Conservation (phyloP, 2,888 invertebrate species). For the Patella depressa region DNA sequence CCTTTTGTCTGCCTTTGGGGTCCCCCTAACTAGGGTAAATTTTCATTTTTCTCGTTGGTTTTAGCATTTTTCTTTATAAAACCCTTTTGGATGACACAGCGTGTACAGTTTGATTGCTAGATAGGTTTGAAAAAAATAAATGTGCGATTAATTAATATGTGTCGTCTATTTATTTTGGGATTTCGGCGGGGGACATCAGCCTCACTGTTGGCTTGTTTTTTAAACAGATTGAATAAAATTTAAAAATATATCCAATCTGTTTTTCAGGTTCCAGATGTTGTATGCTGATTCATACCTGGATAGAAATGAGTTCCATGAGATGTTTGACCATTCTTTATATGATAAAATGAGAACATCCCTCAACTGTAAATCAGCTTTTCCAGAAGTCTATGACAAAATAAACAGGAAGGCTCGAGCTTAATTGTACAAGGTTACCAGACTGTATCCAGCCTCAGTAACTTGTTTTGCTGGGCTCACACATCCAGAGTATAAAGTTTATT, state of each 20-base stretch:
- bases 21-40: too few species aligned
- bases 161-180: too few species aligned
- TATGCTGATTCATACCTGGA: constrained; percentile 87
- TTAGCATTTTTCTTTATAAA: too few species aligned
- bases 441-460: background rate
- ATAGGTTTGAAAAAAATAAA: too few species aligned
- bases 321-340: constrained; percentile 86
- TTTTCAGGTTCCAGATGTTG: constrained; percentile 82
- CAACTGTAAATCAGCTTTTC: constrained; percentile 81
- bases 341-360: constrained; percentile 77
- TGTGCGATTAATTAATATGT: too few species aligned
- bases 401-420: constrained; percentile 61
- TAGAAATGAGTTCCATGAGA: constrained; percentile 80
- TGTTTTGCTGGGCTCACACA: background rate
- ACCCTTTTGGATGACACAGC: too few species aligned
- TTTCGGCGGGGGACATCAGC: too few species aligned
- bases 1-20: too few species aligned
- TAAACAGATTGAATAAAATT: background rate
- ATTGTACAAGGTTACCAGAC: background rate
- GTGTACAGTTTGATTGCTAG: too few species aligned
- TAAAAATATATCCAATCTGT: background rate
- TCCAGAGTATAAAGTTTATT: background rate
- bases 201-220: too few species aligned
- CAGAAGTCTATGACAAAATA: constrained; percentile 84
- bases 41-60: too few species aligned